Evolutionary conservation across 2,888 invertebrate genomes (phyloP), one percentile per base, ranked within the genome.

Genomic region (Ornithoptera alexandrae): DNA sequence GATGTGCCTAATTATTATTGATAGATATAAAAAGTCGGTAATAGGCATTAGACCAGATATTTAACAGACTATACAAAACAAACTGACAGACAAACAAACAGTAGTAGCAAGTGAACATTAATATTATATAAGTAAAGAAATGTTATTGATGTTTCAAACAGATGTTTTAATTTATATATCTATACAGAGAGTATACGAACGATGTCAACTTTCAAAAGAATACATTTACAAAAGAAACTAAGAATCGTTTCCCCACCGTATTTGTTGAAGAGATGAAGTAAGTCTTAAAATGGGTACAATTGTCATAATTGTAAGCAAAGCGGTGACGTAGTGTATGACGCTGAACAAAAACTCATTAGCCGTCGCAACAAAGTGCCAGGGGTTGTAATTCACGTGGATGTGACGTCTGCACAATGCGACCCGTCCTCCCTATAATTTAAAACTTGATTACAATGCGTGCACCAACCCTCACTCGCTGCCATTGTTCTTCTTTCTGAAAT

Each of bases 351-450:
- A 65, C 69, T 70, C 60, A 70, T 67, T 67, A 67, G 64, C 64
- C 36, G 60, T 56, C 18, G 67, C 20, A 64, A 57, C 67, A 70
- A 59, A 67, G 64, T 39, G 67, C 36, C 30, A 30, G 18, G 42
- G 75, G 82, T 75, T 80, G 79, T 78, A 79, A 79, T 81, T 79
- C 77, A 78, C 77, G 80, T 75, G 73, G 77, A 77, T 79, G 39
- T 77, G 74, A 72, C 76, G 74, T 70, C 67, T 73, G 71, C 75
- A 81, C 83, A 83, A 83, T 82, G 70, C 72, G 71, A 78, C 79
- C 79, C 82, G 80, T 76, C 78, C 76, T 76, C 79, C 78, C 80
- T 84, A 76, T 84, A 84, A 86, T 86, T 86, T 81, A 75, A 83
- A 84, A 80, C 75, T 82, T 81, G 81, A 86, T 87, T 85, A 78